Evolutionary conservation across 2,113 vertebrate species (phyloP).

Genomic region (Australoheros scitulus): DNA sequence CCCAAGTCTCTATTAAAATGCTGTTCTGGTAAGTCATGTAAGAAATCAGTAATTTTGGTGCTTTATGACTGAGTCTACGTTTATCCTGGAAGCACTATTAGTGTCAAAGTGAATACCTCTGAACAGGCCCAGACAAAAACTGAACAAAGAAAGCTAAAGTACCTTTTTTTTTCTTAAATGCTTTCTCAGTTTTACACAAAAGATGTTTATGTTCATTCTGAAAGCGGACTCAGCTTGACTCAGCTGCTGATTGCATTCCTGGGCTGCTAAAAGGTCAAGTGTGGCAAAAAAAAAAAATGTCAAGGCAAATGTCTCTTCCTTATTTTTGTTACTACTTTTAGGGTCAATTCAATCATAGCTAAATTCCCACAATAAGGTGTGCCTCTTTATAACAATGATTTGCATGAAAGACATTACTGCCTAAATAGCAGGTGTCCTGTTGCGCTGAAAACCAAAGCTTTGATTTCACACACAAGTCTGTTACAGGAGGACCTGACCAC

Average conservation of each 20-base stretch:
- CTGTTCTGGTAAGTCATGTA: not conserved
- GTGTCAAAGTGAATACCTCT: not conserved
- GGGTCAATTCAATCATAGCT: not conserved
- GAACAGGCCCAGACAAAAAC: not conserved
- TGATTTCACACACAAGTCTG: conserved; percentile 1
- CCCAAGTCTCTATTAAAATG: not conserved
- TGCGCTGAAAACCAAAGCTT: not conserved
- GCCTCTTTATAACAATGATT: conserved; percentile 2
- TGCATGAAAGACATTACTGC: not conserved
- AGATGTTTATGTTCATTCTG: not conserved
- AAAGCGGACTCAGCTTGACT: not conserved
- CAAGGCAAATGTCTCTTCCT: not conserved
- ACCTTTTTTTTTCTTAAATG: not conserved
- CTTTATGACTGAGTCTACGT: not conserved
- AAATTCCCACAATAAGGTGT: not conserved
- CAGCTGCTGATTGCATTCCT: not conserved
- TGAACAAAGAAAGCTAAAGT: not conserved
- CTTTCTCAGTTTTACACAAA: not conserved
- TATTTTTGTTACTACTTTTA: not conserved
- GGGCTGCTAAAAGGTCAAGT: not conserved
- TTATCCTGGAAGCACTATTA: not conserved
- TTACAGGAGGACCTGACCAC: not conserved
- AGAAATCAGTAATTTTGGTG: not conserved
- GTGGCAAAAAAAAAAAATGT: not conserved
- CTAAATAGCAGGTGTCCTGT: conserved; percentile 32